These are phyloP conservation scores for Tetanocera ferruginea DNA, from an alignment of 2,888 invertebrate genomes.

Conservation along the genomic window DNA sequence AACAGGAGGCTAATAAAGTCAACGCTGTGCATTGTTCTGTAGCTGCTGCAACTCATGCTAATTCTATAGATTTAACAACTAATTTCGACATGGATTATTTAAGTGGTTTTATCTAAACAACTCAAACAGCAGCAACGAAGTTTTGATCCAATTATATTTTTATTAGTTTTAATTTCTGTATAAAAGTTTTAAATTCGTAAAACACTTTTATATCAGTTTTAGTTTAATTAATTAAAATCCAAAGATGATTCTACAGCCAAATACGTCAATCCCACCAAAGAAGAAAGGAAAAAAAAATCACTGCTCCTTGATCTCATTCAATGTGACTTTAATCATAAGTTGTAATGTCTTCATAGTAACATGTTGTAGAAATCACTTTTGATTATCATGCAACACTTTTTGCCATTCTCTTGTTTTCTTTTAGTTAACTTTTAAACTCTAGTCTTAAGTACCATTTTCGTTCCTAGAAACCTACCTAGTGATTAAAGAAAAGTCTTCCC, in stretches of 20 bases:
- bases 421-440: too few species aligned
- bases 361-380: too few species aligned
- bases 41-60: slow-evolving; percentile 37
- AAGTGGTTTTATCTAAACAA: slow-evolving; percentile 59
- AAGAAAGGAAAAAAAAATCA: background rate
- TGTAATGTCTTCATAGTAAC: background rate
- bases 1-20: slow-evolving; percentile 40
- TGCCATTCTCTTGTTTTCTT: too few species aligned
- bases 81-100: slow-evolving; percentile 68
- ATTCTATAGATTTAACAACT: slow-evolving; percentile 54
- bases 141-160: background rate
- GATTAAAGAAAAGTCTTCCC: slow-evolving; percentile 34
- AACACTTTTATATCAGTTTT: too few species aligned
- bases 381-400: too few species aligned
- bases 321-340: background rate
- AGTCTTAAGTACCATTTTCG: background rate
- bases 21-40: slow-evolving; percentile 48
- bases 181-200: too few species aligned
- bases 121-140: slow-evolving; percentile 7
- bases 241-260: background rate
- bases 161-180: background rate
- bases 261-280: background rate
- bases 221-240: too few species aligned
- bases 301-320: background rate
- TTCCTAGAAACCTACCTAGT: slow-evolving; percentile 27